phyloP scores from a whole-genome alignment of 2,888 invertebrate species.

The Cryptus viduatorius region DNA sequence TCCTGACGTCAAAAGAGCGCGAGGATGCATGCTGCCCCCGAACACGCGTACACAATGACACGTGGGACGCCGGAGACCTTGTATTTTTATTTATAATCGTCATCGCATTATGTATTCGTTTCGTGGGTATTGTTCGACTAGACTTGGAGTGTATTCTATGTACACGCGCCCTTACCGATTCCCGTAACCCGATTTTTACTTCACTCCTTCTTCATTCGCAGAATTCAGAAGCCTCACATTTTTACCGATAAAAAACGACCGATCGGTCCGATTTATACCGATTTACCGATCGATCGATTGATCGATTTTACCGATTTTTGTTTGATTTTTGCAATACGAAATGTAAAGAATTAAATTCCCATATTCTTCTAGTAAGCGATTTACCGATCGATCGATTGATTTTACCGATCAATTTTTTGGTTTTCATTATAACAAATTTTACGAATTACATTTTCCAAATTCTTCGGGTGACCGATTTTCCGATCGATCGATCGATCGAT shows the following conservation, averaged over 20 bases:
- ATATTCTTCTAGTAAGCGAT: too few species aligned
- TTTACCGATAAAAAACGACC: too few species aligned
- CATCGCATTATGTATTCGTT: conserved; percentile 45
- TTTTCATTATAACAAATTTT: conserved; percentile 6
- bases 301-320: conserved; percentile 11
- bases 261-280: too few species aligned
- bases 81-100: conserved; percentile 54
- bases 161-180: conserved; percentile 41
- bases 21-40: conserved; percentile 41
- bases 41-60: conserved; percentile 39
- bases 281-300: background rate
- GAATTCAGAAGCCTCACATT: background rate
- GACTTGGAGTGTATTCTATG: conserved; percentile 27
- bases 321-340: too few species aligned
- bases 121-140: conserved; percentile 52
- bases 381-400: too few species aligned
- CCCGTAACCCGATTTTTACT: conserved; percentile 36
- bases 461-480: conserved; percentile 90
- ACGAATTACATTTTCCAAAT: conserved; percentile 86
- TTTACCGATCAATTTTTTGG: conserved; percentile 10
- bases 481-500: background rate
- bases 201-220: conserved; percentile 16
- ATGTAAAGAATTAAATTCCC: too few species aligned
- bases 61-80: conserved; percentile 48
- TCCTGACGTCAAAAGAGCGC: conserved; percentile 59